phyloP scores from a whole-genome alignment of 2,797 vertebrate genomes.

The Bovichtus diacanthus region DNA sequence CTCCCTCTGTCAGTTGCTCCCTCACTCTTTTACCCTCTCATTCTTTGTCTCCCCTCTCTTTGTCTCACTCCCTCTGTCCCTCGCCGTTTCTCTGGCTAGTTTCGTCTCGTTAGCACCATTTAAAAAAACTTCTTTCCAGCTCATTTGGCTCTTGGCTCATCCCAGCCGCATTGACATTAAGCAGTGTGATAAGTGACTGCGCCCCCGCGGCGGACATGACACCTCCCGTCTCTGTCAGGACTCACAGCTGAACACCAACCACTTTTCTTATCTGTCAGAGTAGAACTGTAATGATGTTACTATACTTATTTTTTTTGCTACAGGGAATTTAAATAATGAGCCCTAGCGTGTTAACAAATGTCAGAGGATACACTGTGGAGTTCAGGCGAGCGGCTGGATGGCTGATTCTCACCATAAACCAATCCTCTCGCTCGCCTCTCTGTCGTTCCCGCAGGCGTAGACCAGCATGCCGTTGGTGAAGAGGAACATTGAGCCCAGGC shows the following conservation, averaged over 20 bases:
- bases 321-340: constrained; percentile 10
- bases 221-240: constrained; percentile 41
- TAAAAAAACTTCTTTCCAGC: constrained; percentile 61
- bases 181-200: constrained; percentile 55
- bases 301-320: neutral
- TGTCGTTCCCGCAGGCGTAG: constrained; percentile 43
- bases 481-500: constrained; percentile 92
- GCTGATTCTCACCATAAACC: neutral
- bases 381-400: neutral
- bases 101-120: constrained; percentile 57
- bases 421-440: neutral
- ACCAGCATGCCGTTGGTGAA: constrained; percentile 92
- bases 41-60: neutral
- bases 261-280: neutral
- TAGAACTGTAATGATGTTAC: neutral
- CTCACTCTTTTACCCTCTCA: too few relatives aligned
- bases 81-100: constrained; percentile 32
- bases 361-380: neutral
- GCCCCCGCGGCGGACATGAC: constrained; percentile 55
- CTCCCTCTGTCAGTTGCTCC: too few relatives aligned
- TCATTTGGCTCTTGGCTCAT: constrained; percentile 63
- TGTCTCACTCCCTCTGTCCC: constrained; percentile 11
- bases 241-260: constrained; percentile 27
- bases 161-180: constrained; percentile 47
- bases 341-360: neutral